Conservation (phyloP, 2,113 vertebrate genomes). For the Pollimyrus isidori region DNA sequence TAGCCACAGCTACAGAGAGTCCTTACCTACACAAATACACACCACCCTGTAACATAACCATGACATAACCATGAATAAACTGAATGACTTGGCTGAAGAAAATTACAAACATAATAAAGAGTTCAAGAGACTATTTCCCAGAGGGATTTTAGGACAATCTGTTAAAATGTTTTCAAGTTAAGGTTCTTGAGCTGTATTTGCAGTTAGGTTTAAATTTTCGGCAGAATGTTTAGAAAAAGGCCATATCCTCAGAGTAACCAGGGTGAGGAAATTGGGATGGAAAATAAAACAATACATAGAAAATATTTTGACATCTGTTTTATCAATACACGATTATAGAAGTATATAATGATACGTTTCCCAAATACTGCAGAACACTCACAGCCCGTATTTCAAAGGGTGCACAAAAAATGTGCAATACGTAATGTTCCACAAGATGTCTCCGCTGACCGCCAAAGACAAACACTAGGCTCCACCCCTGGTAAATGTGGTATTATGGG, state of each 20-base stretch:
- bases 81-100: no score
- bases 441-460: conserved; percentile 45
- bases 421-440: conserved; percentile 39
- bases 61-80: no score
- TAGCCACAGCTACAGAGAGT: no score
- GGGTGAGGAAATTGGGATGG: not conserved
- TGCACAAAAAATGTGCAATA: not conserved
- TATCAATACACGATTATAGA: not conserved
- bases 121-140: not conserved
- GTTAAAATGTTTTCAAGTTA: not conserved
- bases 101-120: not conserved
- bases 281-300: not conserved
- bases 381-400: not conserved
- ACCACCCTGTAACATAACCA: no score
- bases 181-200: not conserved
- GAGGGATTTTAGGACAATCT: not conserved
- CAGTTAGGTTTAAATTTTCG: not conserved
- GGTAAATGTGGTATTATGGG: conserved; percentile 22
- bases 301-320: not conserved
- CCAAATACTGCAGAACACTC: not conserved
- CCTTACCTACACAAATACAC: no score
- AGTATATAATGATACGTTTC: not conserved
- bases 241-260: not conserved
- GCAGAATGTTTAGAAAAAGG: not conserved
- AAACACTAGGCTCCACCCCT: conserved; percentile 42